phyloP scores from a whole-genome alignment of 2,797 vertebrate genomes.

The Adrianichthys oophorus region DNA sequence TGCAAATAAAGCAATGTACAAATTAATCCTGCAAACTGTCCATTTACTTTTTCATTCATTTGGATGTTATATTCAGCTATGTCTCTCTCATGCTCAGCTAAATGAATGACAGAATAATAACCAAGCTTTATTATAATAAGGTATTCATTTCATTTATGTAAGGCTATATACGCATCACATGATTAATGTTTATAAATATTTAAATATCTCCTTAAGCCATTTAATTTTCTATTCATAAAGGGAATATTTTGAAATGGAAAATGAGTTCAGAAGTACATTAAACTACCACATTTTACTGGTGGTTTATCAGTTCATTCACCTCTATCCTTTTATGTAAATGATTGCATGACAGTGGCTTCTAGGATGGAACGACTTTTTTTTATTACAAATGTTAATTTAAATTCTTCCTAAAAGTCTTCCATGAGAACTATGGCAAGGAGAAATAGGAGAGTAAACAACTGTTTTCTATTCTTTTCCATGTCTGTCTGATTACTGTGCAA shows the following conservation, averaged over 20 bases:
- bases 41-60: neutral
- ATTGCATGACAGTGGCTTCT: slow-evolving; percentile 71
- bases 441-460: slow-evolving; percentile 40
- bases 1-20: neutral
- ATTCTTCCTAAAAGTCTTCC: slow-evolving; percentile 66
- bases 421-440: slow-evolving; percentile 60
- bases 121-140: slow-evolving; percentile 3
- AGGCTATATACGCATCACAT: slow-evolving; percentile 33
- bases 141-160: slow-evolving; percentile 14
- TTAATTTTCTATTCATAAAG: slow-evolving; percentile 40
- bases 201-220: slow-evolving; percentile 27
- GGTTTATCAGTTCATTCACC: slow-evolving; percentile 40
- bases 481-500: slow-evolving; percentile 14
- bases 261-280: slow-evolving; percentile 50
- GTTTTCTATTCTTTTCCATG: slow-evolving; percentile 21
- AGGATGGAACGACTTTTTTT: slow-evolving; percentile 64
- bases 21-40: slow-evolving; percentile 8
- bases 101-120: slow-evolving; percentile 16
- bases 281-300: slow-evolving; percentile 47
- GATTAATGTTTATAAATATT: slow-evolving; percentile 45
- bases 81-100: neutral
- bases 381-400: slow-evolving; percentile 68
- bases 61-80: neutral
- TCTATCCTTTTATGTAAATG: slow-evolving; percentile 62
- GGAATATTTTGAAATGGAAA: slow-evolving; percentile 50